Evolutionary conservation across 2,888 invertebrate species (phyloP).

Genomic region (Eilema sororculum): DNA sequence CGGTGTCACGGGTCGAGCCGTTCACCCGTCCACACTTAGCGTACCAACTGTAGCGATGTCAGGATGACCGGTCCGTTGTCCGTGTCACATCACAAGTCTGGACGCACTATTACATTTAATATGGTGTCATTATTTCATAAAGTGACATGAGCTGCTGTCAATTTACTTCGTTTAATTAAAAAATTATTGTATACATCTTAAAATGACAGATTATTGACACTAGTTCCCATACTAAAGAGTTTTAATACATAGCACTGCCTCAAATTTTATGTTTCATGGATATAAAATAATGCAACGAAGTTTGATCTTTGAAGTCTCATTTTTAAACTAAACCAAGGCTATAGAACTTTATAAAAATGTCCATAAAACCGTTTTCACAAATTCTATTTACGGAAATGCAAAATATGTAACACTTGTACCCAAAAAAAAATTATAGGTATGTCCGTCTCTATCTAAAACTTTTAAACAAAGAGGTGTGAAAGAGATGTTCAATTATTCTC

Average conservation of each 20-base stretch:
- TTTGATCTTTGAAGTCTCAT: neutral
- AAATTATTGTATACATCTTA: no score
- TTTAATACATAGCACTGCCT: neutral
- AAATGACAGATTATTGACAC: neutral
- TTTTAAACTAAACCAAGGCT: neutral
- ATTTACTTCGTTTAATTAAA: no score
- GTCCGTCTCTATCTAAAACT: constrained; percentile 21
- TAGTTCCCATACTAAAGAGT: neutral
- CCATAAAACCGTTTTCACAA: constrained; percentile 3
- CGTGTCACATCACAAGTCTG: no score
- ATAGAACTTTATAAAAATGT: neutral
- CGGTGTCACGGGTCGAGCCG: no score
- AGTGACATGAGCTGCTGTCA: no score
- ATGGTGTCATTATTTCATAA: no score
- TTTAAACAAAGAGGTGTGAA: constrained; percentile 12
- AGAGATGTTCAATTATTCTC: constrained; percentile 20
- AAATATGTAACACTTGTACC: constrained; percentile 28
- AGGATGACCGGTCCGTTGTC: no score
- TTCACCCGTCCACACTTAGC: no score
- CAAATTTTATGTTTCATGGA: no score
- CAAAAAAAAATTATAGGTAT: constrained; percentile 24
- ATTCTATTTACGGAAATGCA: constrained; percentile 37
- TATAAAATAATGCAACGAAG: neutral
- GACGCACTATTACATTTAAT: no score
- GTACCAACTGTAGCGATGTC: no score